Evolutionary conservation across 2,888 invertebrate species (phyloP).

Genomic region (Venusia cambrica): DNA sequence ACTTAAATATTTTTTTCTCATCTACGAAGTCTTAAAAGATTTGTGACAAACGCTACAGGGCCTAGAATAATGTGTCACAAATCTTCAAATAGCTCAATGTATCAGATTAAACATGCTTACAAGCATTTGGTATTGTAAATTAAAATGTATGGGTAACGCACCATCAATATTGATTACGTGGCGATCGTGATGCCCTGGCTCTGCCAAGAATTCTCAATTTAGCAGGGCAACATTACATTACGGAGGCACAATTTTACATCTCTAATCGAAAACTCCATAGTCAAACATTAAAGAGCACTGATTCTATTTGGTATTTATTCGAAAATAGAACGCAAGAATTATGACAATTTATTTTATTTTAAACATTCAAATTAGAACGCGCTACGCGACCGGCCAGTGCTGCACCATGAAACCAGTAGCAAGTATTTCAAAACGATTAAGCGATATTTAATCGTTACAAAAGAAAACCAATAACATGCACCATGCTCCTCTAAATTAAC

Average conservation of each 20-base stretch:
- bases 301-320: too few relatives aligned
- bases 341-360: too few relatives aligned
- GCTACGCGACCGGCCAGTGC: conserved; percentile 23
- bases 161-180: conserved; percentile 28
- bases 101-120: conserved; percentile 1
- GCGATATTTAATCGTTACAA: conserved; percentile 52
- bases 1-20: too few relatives aligned
- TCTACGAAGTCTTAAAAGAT: too few relatives aligned
- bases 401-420: conserved; percentile 29
- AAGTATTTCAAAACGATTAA: conserved; percentile 40
- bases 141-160: conserved; percentile 24
- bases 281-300: too few relatives aligned
- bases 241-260: conserved; percentile 7
- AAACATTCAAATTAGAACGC: conserved; percentile 38
- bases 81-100: conserved; percentile 1
- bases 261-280: too few relatives aligned
- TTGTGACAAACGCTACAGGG: too few relatives aligned
- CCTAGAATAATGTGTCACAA: too few relatives aligned
- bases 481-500: conserved; percentile 77
- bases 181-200: conserved; percentile 17
- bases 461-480: conserved; percentile 74
- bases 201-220: conserved; percentile 19
- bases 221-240: conserved; percentile 17
- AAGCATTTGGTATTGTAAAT: conserved; percentile 20
- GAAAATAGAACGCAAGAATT: too few relatives aligned